These are phyloP conservation scores for Recurvirostra avosetta DNA, from an alignment of 2,113 vertebrate species.

Conservation along the genomic window DNA sequence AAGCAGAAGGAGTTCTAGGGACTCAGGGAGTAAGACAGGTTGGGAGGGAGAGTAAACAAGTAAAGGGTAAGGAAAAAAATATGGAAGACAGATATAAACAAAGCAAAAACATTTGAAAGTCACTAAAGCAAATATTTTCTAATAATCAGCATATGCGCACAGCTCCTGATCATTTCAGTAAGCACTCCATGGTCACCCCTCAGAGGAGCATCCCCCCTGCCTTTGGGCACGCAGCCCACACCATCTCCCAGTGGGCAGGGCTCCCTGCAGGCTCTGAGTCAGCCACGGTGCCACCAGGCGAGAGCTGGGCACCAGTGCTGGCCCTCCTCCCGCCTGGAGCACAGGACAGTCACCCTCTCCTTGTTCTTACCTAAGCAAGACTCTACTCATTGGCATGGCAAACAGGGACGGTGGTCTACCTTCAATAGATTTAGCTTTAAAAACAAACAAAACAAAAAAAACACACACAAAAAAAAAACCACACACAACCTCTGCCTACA, in stretches of 20 bases:
- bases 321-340: background rate
- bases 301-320: background rate
- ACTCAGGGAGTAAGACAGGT: background rate
- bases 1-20: no score
- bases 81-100: background rate
- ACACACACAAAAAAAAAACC: background rate
- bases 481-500: background rate
- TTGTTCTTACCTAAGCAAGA: background rate
- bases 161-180: no score
- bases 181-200: background rate
- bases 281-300: background rate
- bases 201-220: background rate
- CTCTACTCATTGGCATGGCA: background rate
- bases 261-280: rapidly evolving
- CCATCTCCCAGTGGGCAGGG: background rate
- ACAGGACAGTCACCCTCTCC: rapidly evolving
- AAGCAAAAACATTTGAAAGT: background rate
- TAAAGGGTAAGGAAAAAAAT: background rate
- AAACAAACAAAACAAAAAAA: background rate
- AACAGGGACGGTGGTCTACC: background rate
- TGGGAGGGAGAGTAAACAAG: background rate
- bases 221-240: background rate
- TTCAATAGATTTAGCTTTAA: background rate
- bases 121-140: background rate
- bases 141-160: rapidly evolving